Evolutionary conservation across 2,888 invertebrate species (phyloP), one percentile per base, ranked within the genome.

Genomic region (Erpobdella octoculata): DNA sequence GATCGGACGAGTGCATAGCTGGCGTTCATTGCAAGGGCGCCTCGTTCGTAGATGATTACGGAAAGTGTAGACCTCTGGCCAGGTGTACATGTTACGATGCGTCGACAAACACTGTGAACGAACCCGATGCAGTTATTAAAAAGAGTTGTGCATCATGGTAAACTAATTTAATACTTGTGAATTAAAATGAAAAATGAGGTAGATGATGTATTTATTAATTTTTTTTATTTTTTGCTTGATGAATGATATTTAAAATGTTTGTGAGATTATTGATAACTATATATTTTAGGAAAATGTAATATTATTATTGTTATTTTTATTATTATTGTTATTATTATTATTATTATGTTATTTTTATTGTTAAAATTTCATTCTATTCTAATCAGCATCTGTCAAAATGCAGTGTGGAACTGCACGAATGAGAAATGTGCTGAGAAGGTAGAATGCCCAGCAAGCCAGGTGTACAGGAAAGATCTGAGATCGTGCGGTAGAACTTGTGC

Each of bases 381-480:
- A 18, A 25, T 36, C 62, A 75, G 75, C 72, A 71, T 58, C 8
- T 75, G 75, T 64, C 28, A 36, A 28, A 71, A 71, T 28, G 75
- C 72, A 3, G 65, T 59, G 2, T 75, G 74, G 73, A 72, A 72
- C 41, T 75, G 75, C 33, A 65, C 62, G 4, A 72, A 74, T 46
- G 67, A 37, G 6, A 46, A 48, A 18, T 75, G 75, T 36, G 71
- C 70, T 53, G 53, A 53, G 5, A 46, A 66, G 4, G 74, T 74
- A 33, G 62, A 36, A 28, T 75, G 75, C 46, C 75, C 75, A 18
- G 62, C 58, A 28, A 73, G 73, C 68, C 74, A 73, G 68, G 62
- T 73, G 25, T 73, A 67, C 72, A 53, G 73, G n/a, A 62, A 65
- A 25, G 74, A 73, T 68, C 48, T 62, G 33, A 35, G 25, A 12